A percentile compares a stretch with the other conserved stretches of the same genome.
These are phyloP conservation scores for Macrocentrus cingulum DNA, from an alignment of 1,140 invertebrate species.

Conservation along the genomic window DNA sequence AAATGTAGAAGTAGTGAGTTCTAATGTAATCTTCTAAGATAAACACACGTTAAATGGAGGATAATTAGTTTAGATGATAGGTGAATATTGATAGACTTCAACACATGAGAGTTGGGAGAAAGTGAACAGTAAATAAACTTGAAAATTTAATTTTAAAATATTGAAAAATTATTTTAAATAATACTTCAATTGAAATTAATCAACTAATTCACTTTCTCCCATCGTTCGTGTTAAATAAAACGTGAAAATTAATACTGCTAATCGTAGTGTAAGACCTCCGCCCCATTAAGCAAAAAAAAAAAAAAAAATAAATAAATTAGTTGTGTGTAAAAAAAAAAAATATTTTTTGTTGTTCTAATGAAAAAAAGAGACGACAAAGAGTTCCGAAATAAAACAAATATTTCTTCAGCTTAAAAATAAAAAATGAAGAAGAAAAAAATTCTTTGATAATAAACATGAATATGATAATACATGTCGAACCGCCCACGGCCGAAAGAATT, in stretches of 20 bases:
- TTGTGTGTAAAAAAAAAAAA: slow-evolving; percentile 18
- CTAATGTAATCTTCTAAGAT: slow-evolving; percentile 51
- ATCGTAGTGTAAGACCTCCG: slow-evolving; percentile 52
- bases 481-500: slow-evolving; percentile 41
- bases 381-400: slow-evolving; percentile 24
- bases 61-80: slow-evolving; percentile 23
- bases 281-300: slow-evolving; percentile 46
- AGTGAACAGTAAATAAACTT: no score
- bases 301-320: no score
- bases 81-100: background rate
- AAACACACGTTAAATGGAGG: slow-evolving; percentile 27
- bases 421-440: slow-evolving; percentile 48
- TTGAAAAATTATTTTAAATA: no score
- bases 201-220: slow-evolving; percentile 2
- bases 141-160: no score
- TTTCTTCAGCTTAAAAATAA: no score
- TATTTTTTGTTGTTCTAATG: background rate
- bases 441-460: slow-evolving; percentile 35
- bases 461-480: slow-evolving; percentile 28
- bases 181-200: no score
- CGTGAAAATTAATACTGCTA: slow-evolving; percentile 46
- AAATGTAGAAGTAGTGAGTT: slow-evolving; percentile 50
- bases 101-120: background rate
- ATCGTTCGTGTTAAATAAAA: slow-evolving; percentile 16
- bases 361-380: slow-evolving; percentile 15